A percentile compares a stretch with the other conserved stretches of the same genome.
Evolutionary conservation across 2,797 vertebrate species (phyloP).

Genomic region (Miichthys miiuy): DNA sequence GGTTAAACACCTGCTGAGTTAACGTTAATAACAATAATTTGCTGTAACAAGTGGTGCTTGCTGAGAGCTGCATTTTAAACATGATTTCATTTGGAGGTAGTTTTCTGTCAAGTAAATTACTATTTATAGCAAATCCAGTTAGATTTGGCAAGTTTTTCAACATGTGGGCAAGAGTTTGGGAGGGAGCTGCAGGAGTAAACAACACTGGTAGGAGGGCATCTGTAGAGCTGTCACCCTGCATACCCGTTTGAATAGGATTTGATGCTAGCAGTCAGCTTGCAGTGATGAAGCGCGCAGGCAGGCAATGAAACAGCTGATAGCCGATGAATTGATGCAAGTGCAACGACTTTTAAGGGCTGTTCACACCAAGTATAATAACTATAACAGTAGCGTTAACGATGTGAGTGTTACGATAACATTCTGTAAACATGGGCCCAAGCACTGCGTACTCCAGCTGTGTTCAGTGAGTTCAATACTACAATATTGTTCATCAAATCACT

Average conservation of each 20-base stretch:
- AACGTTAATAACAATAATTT: constrained; percentile 1
- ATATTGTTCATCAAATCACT: too few species aligned
- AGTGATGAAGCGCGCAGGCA: too few species aligned
- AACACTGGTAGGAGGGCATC: neutral
- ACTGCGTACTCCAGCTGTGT: too few species aligned
- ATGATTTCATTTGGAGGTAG: neutral
- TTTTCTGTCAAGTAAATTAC: neutral
- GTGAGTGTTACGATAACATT: too few species aligned
- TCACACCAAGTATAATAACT: too few species aligned
- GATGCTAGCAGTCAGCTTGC: neutral
- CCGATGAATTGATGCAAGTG: neutral
- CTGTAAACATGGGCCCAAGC: too few species aligned
- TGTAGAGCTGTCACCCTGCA: neutral
- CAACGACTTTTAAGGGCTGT: neutral
- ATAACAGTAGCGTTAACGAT: too few species aligned
- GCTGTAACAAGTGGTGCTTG: neutral
- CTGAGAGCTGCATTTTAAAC: constrained; percentile 1
- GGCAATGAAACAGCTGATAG: neutral
- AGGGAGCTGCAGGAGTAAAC: neutral
- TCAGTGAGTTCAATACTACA: too few species aligned
- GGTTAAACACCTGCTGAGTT: constrained; percentile 7
- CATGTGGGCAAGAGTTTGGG: neutral
- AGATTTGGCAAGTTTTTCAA: too few species aligned
- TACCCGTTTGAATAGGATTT: neutral
- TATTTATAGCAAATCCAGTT: neutral